Conservation (phyloP, 1,140 invertebrate genomes). For the Linepithema humile region DNA sequence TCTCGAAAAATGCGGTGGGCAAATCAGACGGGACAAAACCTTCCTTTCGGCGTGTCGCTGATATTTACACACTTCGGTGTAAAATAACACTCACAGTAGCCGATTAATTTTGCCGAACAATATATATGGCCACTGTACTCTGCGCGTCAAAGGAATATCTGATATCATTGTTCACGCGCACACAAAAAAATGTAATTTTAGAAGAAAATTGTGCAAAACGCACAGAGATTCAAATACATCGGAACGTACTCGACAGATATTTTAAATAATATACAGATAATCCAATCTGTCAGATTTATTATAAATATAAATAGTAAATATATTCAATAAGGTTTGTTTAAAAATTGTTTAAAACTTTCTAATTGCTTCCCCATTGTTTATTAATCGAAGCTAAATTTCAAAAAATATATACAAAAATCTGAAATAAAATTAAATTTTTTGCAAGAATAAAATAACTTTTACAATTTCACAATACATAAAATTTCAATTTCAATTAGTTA, state of each 20-base stretch:
- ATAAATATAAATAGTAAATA: no score
- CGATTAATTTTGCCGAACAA: background rate
- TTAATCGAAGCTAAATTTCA: background rate
- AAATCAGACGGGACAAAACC: slow-evolving; percentile 20
- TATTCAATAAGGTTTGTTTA: no score
- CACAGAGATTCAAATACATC: no score
- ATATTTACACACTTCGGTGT: background rate
- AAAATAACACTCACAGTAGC: background rate
- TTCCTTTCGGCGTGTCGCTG: background rate
- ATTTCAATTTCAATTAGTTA: no score
- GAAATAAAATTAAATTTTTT: slow-evolving; percentile 4
- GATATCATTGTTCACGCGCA: background rate
- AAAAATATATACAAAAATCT: background rate
- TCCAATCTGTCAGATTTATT: no score
- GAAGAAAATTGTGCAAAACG: no score
- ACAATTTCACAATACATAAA: no score
- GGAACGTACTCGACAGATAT: no score
- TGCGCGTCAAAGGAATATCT: background rate
- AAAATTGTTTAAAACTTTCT: no score
- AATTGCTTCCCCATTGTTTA: background rate
- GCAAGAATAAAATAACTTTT: background rate
- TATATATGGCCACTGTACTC: background rate
- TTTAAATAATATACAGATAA: no score
- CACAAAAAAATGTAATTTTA: background rate
- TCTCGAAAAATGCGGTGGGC: slow-evolving; percentile 43